Base-by-base conservation (phyloP, 2,797 vertebrate species). In the Microtus obscurus region DNA sequence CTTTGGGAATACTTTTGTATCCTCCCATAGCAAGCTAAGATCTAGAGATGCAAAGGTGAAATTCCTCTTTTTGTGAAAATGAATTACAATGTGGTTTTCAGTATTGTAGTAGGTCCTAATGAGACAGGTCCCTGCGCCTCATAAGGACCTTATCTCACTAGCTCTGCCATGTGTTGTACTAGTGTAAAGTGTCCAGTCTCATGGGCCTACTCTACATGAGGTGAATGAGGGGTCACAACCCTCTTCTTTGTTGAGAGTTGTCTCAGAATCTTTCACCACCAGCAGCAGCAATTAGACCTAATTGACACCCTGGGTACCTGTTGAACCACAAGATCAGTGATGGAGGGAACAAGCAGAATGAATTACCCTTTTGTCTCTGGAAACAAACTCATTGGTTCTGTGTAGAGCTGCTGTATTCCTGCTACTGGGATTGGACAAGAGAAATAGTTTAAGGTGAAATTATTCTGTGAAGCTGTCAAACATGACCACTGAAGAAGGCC, bases 1-100 rank as follows among this genome's bases (percentile, higher is more conserved):
- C 63, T 97, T 93, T 82, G 56, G 80, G 73, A 51, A 73, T 65
- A 91, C 21, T 76, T 96, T 88, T 90, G 93, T 90, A 76, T 95
- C 80, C 67, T 97, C 83, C 86, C 83, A 96, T 93, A 94, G 97
- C 97, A 97, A 98, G 97, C 81, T 91, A 82, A 97, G 96, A 96
- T 96, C 97, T 97, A 61, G 56, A 96, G 97, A 93, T 91, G 53
- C 95, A 94, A 78, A 78, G 81, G 96, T 51, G 67, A 90, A 95
- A 96, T 89, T 95, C 16, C 0, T 0, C 27, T 95, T 94, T 93
- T 61, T 2, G 89, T 56, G 25, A 82, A 90, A 96, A 95, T 92
- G 91, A 95, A 74, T 16, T n/a, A 89, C 79, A 73, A 13, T 19
- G 83, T 93, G 87, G 86, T 91, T 97, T 98, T 96, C 78, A 65